Evolutionary conservation across 2,888 invertebrate species (phyloP).

Genomic region (Cataglyphis rosenhaueri): DNA sequence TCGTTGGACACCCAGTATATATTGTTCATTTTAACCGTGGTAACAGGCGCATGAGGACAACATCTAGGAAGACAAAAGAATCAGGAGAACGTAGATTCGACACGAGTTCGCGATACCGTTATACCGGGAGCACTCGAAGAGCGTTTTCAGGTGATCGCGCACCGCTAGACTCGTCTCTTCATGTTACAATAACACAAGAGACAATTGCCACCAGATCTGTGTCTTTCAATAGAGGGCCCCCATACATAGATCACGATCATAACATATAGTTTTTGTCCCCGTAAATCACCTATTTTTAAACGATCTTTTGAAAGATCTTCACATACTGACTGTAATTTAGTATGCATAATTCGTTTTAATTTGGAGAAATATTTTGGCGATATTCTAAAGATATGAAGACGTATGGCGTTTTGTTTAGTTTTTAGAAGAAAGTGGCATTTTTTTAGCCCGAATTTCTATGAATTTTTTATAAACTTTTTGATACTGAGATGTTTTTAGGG

Average conservation of each 20-base stretch:
- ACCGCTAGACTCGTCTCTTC: constrained; percentile 59
- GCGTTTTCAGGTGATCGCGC: constrained; percentile 72
- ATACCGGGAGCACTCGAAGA: constrained; percentile 70
- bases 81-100: constrained; percentile 71
- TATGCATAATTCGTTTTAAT: neutral
- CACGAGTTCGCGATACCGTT: constrained; percentile 78
- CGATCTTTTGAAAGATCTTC: neutral
- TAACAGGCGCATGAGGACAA: constrained; percentile 28
- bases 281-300: neutral
- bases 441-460: neutral
- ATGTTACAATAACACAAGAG: constrained; percentile 19
- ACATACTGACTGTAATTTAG: neutral
- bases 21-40: neutral
- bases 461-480: neutral
- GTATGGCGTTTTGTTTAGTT: neutral
- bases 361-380: neutral
- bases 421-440: neutral
- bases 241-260: neutral
- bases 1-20: neutral
- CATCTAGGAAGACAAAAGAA: constrained; percentile 67
- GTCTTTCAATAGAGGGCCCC: neutral
- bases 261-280: neutral
- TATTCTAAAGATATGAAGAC: neutral
- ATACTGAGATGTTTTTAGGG: neutral
- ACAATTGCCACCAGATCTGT: neutral